Evolutionary conservation across 2,113 vertebrate species (phyloP), one percentile per base, ranked within the genome.

Genomic region (Pygoscelis antarcticus): DNA sequence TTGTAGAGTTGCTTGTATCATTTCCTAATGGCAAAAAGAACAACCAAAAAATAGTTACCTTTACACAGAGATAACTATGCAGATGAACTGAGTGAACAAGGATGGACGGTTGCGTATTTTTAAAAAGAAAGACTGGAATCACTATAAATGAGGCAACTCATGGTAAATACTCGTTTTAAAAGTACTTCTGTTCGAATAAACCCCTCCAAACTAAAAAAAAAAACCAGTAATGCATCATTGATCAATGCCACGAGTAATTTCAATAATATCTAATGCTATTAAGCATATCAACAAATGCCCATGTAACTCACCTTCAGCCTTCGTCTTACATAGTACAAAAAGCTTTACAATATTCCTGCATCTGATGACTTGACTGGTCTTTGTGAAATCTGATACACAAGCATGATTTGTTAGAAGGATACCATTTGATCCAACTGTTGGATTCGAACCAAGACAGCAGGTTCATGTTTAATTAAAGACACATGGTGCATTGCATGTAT

Each of bases 401-500:
- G 20, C 27, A 40, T 11, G 0, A 2, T 40, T 29, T 36, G 25
- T 46, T 55, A 61, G 32, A 32, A 42, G 29, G 12, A 23, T 10
- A 44, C 15, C 8, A 54, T 47, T 49, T 60, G n/a, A 80, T 54
- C 22, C n/a, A 52, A 29, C 1, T 46, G 18, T 19, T 78, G 16
- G 15, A 92, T 47, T n/a, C 3, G 3, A 55, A 65, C 30, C 1
- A 1, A 42, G 55, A 34, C 38, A 89, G 21, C 1, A 83, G 6
- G 1, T 13, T 77, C 49, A 44, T 1, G 1, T 25, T 66, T 25
- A 36, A 47, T 16, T 54, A 6, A 55, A 52, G 17, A 52, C 30
- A 72, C 4, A 1, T 2, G 10, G 49, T 4, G 19, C 29, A 57
- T 2, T 60, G 62, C 30, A 40, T 13, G 5, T 2, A 38, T 11